Base-by-base conservation (phyloP, 2,113 vertebrate genomes). In the Sclerurus mexicanus region DNA sequence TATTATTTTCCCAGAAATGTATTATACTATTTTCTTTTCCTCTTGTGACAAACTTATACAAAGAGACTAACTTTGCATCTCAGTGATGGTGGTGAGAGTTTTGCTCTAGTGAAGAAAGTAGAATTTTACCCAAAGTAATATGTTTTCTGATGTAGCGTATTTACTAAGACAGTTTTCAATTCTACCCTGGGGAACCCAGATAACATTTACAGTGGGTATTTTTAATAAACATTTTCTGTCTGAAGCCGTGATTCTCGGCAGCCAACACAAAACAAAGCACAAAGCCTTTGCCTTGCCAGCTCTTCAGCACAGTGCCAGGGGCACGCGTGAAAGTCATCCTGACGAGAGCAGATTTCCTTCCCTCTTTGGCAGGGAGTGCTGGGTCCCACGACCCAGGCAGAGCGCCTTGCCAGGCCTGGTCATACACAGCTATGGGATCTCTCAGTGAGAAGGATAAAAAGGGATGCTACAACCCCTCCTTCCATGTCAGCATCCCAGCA, bases 251-350 rank as follows among this genome's bases (percentile, higher is more conserved):
- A 13, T 56, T 78, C 42, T 44, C 3, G 0, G 56, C 87, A 89
- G 86, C 37, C 77, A 72, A 27, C 92, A 55, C 69, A 47, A 69
- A 94, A 79, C 77, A 94, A 93, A 96, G 85, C 67, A 82, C 81
- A 82, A 42, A 35, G 77, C 39, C 67, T 85, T 21, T 40, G 80
- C 39, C 78, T 50, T 55, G 94, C 84, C 86, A 87, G 75, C 44
- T 75, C 68, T 12, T 60, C 72, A 40, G 79, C 2, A 0, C 63
- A 8, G 73, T 7, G 47, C 89, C 16, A 27, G 25, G 47, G 85
- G 87, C 89, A 93, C 11, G 14, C 63, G 83, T 22, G 24, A 44
- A 44, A 91, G 79, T 73, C 63, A 84, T 75, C 39, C 85, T 12
- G 10, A 76, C 4, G 12, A 2, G 4, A 74, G 52, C 67, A 50